phyloP scores from a whole-genome alignment of 1,140 invertebrate species.

The roundworm (Caenorhabditis elegans) region WBcel235 BX284603.4:4489501-4490000 shows the following conservation, averaged over 20 bases:
- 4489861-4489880: background rate
- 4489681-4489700: background rate
- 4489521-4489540: background rate
- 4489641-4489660: background rate
- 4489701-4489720: background rate
- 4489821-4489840: background rate
- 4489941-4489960: background rate
- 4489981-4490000: background rate
- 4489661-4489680: background rate
- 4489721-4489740: background rate
- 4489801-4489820: background rate
- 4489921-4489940: background rate
- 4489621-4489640: background rate
- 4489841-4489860: background rate
- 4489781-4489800: background rate
- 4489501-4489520: background rate
- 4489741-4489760: background rate
- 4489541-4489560: background rate
- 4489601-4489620: background rate
- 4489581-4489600: constrained; percentile 8
- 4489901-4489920: background rate
- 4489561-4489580: background rate
- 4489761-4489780: background rate
- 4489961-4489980: background rate
- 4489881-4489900: background rate